Evolutionary conservation across 2,113 vertebrate genomes (phyloP).

Genomic region (Apaloderma vittatum): DNA sequence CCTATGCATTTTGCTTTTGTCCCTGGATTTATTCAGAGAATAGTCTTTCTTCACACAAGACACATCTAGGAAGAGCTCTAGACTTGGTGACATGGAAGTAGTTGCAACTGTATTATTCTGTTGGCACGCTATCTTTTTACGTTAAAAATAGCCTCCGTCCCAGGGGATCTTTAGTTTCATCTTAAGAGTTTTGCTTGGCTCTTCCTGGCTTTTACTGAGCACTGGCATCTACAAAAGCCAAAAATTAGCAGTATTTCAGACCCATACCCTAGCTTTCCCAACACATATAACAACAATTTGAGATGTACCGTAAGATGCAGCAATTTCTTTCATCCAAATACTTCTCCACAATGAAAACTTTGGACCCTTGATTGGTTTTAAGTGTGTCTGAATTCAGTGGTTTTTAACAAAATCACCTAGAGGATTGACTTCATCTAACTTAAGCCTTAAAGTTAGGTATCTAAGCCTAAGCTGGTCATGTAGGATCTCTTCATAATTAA

Average conservation of each 20-base stretch:
- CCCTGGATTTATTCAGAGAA: conserved; percentile 2
- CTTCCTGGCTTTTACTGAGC: conserved; percentile 3
- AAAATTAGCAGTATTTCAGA: conserved; percentile 44
- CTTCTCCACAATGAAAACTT: background rate
- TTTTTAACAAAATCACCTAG: conserved; percentile 48
- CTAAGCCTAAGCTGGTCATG: background rate
- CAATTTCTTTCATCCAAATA: background rate
- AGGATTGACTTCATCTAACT: background rate
- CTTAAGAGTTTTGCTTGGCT: conserved; percentile 22
- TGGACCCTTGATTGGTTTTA: background rate
- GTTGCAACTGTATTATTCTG: conserved; percentile 12
- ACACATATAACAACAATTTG: background rate
- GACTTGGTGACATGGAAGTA: conserved; percentile 24
- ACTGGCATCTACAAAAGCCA: background rate
- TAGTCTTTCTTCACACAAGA: background rate
- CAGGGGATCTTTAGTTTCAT: conserved; percentile 12
- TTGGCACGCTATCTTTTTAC: background rate
- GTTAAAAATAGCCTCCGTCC: conserved; percentile 47
- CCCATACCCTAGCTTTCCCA: conserved; percentile 50
- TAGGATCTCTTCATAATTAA: background rate
- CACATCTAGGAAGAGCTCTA: conserved; percentile 39
- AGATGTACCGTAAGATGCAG: background rate
- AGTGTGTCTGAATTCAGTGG: background rate
- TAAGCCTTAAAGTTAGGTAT: background rate
- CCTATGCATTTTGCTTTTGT: background rate